Percentiles rank a stretch among this genome's conserved stretches.
These are phyloP conservation scores for Spisula subtruncata DNA, from an alignment of 2,888 invertebrate species.

Conservation along the genomic window DNA sequence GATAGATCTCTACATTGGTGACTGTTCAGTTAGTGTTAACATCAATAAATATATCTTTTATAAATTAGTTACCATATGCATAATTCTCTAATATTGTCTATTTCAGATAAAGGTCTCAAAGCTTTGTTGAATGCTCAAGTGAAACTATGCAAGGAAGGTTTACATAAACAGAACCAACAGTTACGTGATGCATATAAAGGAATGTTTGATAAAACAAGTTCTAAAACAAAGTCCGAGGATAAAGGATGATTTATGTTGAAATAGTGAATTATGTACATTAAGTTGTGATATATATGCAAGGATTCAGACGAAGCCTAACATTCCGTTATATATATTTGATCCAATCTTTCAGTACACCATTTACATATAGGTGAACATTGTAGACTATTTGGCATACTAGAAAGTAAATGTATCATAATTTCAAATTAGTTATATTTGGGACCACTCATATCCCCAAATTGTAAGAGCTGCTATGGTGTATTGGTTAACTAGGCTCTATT, in stretches of 20 bases:
- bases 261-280: background rate
- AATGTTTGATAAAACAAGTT: conserved; percentile 71
- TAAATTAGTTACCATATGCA: no score
- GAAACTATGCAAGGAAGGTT: conserved; percentile 71
- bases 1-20: no score
- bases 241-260: conserved; percentile 29
- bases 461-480: no score
- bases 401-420: no score
- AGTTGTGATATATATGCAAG: background rate
- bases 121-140: conserved; percentile 68
- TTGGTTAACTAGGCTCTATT: no score
- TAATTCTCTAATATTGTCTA: background rate
- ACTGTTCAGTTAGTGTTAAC: no score
- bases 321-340: background rate
- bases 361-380: background rate
- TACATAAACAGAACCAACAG: conserved; percentile 75
- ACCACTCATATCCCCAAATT: no score
- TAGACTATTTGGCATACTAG: no score
- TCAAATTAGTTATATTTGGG: no score
- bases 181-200: conserved; percentile 76
- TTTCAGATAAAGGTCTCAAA: conserved; percentile 75
- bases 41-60: no score
- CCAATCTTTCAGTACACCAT: background rate
- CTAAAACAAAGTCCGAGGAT: conserved; percentile 11
- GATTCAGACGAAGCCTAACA: background rate